Evolutionary conservation across 2,113 vertebrate species (phyloP).

Genomic region (Mola mola): DNA sequence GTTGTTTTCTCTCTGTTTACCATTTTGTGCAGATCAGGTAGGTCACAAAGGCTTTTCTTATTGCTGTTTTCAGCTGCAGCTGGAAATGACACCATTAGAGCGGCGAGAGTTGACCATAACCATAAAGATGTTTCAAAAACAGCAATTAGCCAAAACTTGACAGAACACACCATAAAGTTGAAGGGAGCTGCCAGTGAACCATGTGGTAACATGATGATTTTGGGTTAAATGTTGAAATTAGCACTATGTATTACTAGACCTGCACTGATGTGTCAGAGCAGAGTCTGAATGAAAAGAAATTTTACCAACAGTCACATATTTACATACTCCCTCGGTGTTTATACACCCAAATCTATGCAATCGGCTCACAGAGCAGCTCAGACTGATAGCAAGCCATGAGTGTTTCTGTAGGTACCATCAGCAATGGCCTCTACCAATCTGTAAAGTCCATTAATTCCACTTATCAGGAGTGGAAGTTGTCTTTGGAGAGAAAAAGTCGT

Average conservation of each 20-base stretch:
- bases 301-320: slow-evolving; percentile 24
- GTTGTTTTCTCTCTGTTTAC: neutral
- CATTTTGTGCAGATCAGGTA: neutral
- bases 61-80: neutral
- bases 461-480: slow-evolving; percentile 24
- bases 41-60: neutral
- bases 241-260: too few species aligned
- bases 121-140: too few species aligned
- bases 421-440: neutral
- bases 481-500: slow-evolving; percentile 34
- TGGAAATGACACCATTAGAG: too few species aligned
- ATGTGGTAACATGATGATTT: neutral
- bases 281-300: neutral
- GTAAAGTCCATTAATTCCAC: slow-evolving; percentile 27
- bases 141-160: neutral
- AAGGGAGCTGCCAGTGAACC: neutral
- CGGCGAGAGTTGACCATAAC: neutral
- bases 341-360: slow-evolving; percentile 41
- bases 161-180: neutral
- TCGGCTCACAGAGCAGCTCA: slow-evolving; percentile 31
- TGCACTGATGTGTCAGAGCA: neutral
- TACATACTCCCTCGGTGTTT: slow-evolving; percentile 13
- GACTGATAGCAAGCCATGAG: slow-evolving; percentile 17
- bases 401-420: slow-evolving; percentile 13
- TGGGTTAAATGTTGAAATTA: too few species aligned